Evolutionary conservation across 2,113 vertebrate genomes (phyloP).

Genomic region (Ceyx cyanopectus): DNA sequence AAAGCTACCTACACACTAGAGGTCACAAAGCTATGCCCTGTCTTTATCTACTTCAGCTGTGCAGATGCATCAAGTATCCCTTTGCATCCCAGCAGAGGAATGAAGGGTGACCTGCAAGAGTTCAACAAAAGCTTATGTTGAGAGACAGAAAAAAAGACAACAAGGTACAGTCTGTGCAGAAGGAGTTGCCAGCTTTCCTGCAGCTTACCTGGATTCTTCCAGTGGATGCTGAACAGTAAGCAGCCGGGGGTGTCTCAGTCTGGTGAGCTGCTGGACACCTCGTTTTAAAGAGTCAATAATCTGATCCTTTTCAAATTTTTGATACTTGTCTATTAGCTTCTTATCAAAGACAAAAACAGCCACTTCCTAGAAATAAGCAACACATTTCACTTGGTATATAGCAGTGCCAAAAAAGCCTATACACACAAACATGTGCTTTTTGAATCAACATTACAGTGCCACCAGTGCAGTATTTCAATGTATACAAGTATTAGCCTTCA

Average conservation of each 20-base stretch:
- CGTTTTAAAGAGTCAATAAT: conserved; percentile 93
- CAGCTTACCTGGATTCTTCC: conserved; percentile 93
- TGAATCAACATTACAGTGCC: background rate
- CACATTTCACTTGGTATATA: conserved; percentile 8
- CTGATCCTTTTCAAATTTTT: conserved; percentile 98
- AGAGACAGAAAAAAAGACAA: background rate
- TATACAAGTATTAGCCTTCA: background rate
- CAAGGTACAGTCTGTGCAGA: background rate
- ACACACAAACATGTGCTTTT: background rate
- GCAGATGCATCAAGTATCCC: background rate
- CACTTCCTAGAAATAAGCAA: conserved; percentile 87
- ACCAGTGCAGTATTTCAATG: background rate
- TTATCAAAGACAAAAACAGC: conserved; percentile 99
- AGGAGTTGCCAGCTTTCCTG: background rate
- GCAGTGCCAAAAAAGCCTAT: background rate
- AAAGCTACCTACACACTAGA: background rate
- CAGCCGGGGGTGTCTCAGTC: conserved; percentile 93
- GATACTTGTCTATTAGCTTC: conserved; percentile 94
- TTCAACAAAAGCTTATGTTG: background rate
- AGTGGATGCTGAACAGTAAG: conserved; percentile 98
- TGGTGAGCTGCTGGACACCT: conserved; percentile 95
- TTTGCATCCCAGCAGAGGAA: background rate
- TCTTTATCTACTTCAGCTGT: background rate
- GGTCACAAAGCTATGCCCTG: background rate
- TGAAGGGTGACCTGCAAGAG: background rate